These are phyloP conservation scores for Drosophila sturtevanti DNA, from an alignment of 1,140 invertebrate species.

Conservation along the genomic window DNA sequence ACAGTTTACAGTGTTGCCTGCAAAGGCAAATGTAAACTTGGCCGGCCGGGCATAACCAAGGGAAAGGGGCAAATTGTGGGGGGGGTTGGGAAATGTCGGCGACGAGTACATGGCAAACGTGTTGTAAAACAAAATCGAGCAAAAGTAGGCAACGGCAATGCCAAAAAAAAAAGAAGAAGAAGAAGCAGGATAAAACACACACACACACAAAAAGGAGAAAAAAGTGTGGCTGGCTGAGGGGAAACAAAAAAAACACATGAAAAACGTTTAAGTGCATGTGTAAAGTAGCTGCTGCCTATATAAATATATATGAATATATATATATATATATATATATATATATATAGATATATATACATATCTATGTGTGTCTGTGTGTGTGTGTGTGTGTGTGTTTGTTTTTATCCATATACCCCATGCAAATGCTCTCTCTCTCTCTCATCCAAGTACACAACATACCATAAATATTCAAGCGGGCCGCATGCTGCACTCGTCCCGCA, in stretches of 20 bases:
- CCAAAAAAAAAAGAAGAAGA: conserved; percentile 37
- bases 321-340: conserved; percentile 15
- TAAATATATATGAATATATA: conserved; percentile 10
- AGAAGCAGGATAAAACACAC: not conserved
- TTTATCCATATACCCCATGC: not conserved
- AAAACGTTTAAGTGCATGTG: conserved; percentile 72
- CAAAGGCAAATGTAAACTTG: conserved; percentile 60
- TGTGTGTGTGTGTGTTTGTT: conserved; percentile 12
- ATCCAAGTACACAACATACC: conserved; percentile 85
- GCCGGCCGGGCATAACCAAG: not conserved
- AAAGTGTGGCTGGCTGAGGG: conserved; percentile 14
- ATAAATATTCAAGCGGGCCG: conserved; percentile 92
- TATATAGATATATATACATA: conserved; percentile 10
- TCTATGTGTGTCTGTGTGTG: conserved; percentile 1
- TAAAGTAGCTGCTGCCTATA: conserved; percentile 57
- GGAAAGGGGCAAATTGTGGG: not conserved
- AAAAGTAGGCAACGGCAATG: conserved; percentile 62
- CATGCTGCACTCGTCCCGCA: conserved; percentile 89
- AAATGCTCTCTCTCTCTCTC: not conserved
- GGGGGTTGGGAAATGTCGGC: not conserved
- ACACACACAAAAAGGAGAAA: conserved; percentile 25
- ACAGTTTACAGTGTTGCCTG: conserved; percentile 61
- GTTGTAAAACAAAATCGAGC: conserved; percentile 71
- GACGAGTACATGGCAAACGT: conserved; percentile 53
- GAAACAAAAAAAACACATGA: conserved; percentile 11